Conservation (phyloP, 2,113 vertebrate species). For the Phocoena phocoena region DNA sequence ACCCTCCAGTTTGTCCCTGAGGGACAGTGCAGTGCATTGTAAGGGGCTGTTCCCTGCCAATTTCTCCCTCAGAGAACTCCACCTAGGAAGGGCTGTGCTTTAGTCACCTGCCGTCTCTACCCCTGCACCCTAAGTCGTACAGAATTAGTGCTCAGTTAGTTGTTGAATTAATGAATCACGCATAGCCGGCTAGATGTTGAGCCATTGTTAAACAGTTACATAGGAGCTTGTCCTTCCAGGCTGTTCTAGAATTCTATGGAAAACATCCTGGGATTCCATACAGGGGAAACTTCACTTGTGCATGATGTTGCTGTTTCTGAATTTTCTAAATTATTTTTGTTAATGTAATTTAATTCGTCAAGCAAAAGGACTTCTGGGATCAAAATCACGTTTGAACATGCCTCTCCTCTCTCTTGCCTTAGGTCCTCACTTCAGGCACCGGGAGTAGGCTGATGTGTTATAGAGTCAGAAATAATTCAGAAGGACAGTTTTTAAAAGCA, state of each 20-base stretch:
- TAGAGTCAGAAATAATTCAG: background rate
- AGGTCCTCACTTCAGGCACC: background rate
- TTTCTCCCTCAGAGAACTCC: background rate
- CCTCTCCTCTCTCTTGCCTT: background rate
- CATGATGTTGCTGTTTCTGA: background rate
- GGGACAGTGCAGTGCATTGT: rapidly evolving
- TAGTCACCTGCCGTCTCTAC: background rate
- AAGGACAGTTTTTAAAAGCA: conserved; percentile 9
- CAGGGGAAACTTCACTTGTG: background rate
- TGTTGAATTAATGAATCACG: background rate
- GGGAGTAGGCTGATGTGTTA: background rate
- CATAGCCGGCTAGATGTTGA: background rate
- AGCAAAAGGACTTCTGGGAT: background rate
- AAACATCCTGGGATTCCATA: background rate
- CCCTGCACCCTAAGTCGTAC: background rate
- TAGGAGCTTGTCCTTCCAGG: background rate
- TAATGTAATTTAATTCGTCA: background rate
- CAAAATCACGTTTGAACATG: background rate
- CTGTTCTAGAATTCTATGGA: background rate
- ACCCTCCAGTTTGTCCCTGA: background rate
- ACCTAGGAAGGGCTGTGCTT: background rate
- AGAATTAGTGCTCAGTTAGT: background rate
- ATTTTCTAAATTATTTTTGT: background rate
- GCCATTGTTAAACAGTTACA: background rate
- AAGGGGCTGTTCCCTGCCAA: background rate